Percentiles rank a stretch among this genome's conserved stretches.
Evolutionary conservation across 2,888 invertebrate species (phyloP).

Genomic region (Drosophila nigricruria): DNA sequence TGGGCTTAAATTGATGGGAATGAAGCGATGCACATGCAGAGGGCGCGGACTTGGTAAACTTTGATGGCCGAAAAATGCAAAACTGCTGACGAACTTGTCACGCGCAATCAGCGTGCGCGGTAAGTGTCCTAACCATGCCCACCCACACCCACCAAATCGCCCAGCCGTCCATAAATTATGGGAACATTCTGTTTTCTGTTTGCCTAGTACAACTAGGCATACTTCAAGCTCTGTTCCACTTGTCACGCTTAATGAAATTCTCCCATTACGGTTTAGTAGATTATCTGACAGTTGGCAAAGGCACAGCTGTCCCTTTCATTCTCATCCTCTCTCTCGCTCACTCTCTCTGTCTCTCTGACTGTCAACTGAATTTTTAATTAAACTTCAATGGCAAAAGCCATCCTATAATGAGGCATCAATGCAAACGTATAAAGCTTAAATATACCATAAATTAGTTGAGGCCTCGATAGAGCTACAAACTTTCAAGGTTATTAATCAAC

Average conservation of each 20-base stretch:
- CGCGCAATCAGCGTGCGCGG: conserved; percentile 64
- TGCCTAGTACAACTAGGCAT: conserved; percentile 8
- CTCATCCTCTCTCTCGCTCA: not conserved
- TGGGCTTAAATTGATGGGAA: conserved; percentile 52
- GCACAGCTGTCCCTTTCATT: conserved; percentile 11
- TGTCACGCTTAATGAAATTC: conserved; percentile 52
- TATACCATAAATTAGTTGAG: not conserved
- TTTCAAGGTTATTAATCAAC: not conserved
- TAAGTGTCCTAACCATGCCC: conserved; percentile 65
- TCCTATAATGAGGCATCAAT: not conserved
- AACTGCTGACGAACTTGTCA: conserved; percentile 73
- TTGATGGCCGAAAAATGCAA: conserved; percentile 55
- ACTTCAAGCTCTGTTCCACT: conserved; percentile 40
- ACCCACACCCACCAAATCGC: not conserved
- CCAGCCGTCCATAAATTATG: conserved; percentile 44
- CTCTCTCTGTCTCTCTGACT: conserved; percentile 1
- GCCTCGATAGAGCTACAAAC: not conserved
- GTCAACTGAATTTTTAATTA: conserved; percentile 25
- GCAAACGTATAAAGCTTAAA: not conserved
- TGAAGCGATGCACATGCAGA: conserved; percentile 27
- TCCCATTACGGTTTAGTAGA: conserved; percentile 40
- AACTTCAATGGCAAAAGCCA: conserved; percentile 1
- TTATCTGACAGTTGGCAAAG: conserved; percentile 62
- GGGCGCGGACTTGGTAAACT: conserved; percentile 22
- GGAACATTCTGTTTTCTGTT: conserved; percentile 14